Evolutionary conservation across 2,888 invertebrate genomes (phyloP), one percentile per base, ranked within the genome.

Genomic region (Diloba caeruleocephala): DNA sequence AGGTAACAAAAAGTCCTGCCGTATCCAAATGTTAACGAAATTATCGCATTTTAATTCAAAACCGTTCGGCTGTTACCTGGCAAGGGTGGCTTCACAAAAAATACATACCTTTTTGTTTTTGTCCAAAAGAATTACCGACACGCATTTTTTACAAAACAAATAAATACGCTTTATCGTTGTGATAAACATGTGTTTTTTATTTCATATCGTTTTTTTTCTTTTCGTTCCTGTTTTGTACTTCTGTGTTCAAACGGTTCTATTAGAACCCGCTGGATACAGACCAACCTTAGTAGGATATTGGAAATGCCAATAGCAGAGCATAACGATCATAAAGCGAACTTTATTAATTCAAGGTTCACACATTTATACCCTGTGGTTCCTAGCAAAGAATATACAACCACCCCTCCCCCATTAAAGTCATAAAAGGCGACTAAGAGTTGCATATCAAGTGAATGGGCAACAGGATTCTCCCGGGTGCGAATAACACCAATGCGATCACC

Each of bases 41-140:
- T 82, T 81, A 81, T 62, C 71, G 70, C 56, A 45, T 75, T 71
- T 72, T 77, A 74, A 74, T 75, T 76, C 69, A 62, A 74, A 76
- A 75, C 76, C 41, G 50, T 25, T 72, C 62, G 42, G 21, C 63
- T 57, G 48, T 58, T 71, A 66, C 72, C 70, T 69, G 67, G 41
- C 41, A 42, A 57, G 57, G 69, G 51, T 44, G 46, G 31, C 5
- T 28, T 13, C 15, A 38, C 41, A 64, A 65, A 71, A 59, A 57
- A 36, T 9, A 19, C 0, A 26, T 25, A 29, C 36, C 25, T 23
- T 46, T 45, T 62, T 71, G 63, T 65, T 71, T 58, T 50, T 63
- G 45, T 56, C 38, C 37, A 29, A 54, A 53, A 53, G 63, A 54
- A 73, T 76, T 68, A 71, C 37, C 25, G 41, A 45, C 43, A 59